Evolutionary conservation across 2,797 vertebrate genomes (phyloP), one percentile per base, ranked within the genome.

Genomic region (Dermochelys coriacea): DNA sequence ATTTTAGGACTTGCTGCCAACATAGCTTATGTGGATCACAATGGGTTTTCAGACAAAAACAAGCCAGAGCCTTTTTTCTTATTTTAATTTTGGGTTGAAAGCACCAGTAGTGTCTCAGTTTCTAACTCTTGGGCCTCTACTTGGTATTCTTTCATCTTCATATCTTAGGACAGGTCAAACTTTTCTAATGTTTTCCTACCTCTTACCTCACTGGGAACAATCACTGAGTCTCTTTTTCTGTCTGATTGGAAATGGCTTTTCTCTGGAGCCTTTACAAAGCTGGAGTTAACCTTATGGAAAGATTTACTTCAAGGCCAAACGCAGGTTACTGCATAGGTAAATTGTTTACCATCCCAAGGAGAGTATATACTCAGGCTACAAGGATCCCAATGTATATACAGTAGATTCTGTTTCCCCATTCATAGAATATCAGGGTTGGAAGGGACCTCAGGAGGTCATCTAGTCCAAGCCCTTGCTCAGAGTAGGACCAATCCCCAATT

Each of bases 1-100:
- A 4, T 4, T 51, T 59, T 84, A 29, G 0, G 0, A 19, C 25
- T 79, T 79, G 31, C 71, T 68, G 16, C 41, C 11, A 50, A 3
- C 82, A 49, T 49, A 74, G 78, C 50, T 84, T 8, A 79, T 59
- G 77, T 54, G 57, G 23, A 8, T 4, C 29, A 77, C 14, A 52
- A 15, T 15, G 8, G 47, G 79, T n/a, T 77, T 75, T 25, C 31
- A 52, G 41, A 34, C 7, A 86, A 74, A 61, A 80, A 31, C 1
- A 2, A 19, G 15, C 19, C 12, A 27, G 9, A 23, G 1, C 3
- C 31, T 51, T 80, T 31, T 6, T 16, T 47, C 5, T 41, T 47
- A 52, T 34, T 27, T 7, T 16, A 47, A 23, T 37, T 77, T 31
- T 9, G 15, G 50, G 77, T 34, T n/a, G 52, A 89, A 77, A 87